Evolutionary conservation across 2,888 invertebrate species (phyloP).

Genomic region (Sipha maydis): DNA sequence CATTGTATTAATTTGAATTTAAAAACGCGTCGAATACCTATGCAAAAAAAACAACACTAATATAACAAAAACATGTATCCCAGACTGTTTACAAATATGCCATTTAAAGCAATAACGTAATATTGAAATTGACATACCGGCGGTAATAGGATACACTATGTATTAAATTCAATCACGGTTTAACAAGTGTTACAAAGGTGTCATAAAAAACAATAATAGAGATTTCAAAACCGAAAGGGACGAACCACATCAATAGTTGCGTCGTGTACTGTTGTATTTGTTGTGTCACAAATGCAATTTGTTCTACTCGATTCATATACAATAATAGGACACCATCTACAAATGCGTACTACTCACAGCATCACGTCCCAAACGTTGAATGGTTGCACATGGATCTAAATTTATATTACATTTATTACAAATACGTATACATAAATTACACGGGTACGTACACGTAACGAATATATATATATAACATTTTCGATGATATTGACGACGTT

Average conservation of each 20-base stretch:
- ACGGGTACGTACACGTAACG: not conserved
- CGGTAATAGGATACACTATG: not conserved
- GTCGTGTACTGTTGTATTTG: not conserved
- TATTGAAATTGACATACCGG: not conserved
- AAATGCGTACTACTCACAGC: not conserved
- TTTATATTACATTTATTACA: not conserved
- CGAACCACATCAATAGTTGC: slow-evolving; percentile 18
- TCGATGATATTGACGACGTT: not conserved
- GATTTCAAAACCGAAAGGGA: slow-evolving; percentile 18
- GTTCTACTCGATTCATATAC: slow-evolving; percentile 5
- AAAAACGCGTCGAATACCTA: slow-evolving; percentile 4
- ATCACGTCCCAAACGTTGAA: slow-evolving; percentile 40
- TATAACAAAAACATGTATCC: not conserved
- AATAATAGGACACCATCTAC: not conserved
- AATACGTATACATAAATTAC: not conserved
- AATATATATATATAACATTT: not conserved
- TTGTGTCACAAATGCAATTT: slow-evolving; percentile 28
- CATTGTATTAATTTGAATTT: slow-evolving; percentile 8
- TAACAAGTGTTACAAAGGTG: not conserved
- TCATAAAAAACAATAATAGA: not conserved
- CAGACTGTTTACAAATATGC: not conserved
- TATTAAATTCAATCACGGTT: not conserved
- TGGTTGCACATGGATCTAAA: not conserved
- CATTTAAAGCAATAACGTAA: not conserved
- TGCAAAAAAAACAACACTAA: not conserved